Conservation (phyloP, 2,888 invertebrate genomes). For the Allophyes oxyacanthae region DNA sequence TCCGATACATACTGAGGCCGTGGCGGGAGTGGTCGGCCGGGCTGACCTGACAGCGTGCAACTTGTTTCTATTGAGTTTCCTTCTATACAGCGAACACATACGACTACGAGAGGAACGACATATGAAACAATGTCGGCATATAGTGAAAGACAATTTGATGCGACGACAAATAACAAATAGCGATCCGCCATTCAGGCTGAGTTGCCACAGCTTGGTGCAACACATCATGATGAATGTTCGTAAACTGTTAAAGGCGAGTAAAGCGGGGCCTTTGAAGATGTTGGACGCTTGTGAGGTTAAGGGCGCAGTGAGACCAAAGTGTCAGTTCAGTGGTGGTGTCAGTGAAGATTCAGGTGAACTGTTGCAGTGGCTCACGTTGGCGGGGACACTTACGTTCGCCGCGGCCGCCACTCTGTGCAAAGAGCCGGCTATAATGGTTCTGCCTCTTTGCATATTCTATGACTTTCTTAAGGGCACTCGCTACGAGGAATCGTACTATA, state of each 20-base stretch:
- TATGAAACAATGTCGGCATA: conserved; percentile 76
- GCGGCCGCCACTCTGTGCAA: conserved; percentile 97
- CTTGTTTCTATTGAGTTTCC: conserved; percentile 96
- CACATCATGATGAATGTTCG: conserved; percentile 84
- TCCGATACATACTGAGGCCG: conserved; percentile 99
- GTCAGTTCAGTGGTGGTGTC: conserved; percentile 80
- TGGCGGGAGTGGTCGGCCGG: conserved; percentile 98
- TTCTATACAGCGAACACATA: conserved; percentile 95
- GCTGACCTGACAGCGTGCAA: conserved; percentile 98
- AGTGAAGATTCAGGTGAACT: conserved; percentile 83
- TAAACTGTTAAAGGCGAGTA: conserved; percentile 78
- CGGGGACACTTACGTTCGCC: conserved; percentile 90
- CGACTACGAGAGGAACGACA: conserved; percentile 89
- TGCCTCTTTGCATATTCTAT: conserved; percentile 96
- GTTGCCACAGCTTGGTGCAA: conserved; percentile 82
- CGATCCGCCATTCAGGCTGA: conserved; percentile 80
- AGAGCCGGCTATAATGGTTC: conserved; percentile 97
- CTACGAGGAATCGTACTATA: conserved; percentile 85
- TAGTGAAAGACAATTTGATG: conserved; percentile 70
- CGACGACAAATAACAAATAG: conserved; percentile 67
- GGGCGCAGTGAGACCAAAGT: conserved; percentile 75
- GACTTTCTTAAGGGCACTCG: conserved; percentile 92
- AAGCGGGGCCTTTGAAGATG: conserved; percentile 80
- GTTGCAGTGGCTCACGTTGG: conserved; percentile 89
- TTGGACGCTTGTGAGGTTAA: conserved; percentile 77